phyloP scores from a whole-genome alignment of 2,113 vertebrate species.

The Myrmophylax atrothorax region DNA sequence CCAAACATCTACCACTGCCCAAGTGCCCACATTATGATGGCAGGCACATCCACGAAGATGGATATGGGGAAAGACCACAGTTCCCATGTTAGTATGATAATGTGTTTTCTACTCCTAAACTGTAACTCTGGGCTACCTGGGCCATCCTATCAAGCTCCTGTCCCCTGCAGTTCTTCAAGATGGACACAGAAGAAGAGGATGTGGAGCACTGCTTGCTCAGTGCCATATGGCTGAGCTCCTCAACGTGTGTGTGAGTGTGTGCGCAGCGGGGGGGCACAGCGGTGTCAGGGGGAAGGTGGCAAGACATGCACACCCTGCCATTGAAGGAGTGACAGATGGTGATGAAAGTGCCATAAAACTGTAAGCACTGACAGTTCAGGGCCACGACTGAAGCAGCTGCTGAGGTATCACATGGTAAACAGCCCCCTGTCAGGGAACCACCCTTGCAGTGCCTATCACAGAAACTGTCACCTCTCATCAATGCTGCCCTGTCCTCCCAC shows the following conservation, averaged over 20 bases:
- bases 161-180: neutral
- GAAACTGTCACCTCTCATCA: neutral
- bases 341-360: constrained; percentile 57
- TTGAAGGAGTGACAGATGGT: constrained; percentile 62
- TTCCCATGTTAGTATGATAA: rapidly evolving
- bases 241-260: neutral
- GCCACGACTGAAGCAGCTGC: constrained; percentile 44
- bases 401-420: constrained; percentile 15
- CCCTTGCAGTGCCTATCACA: neutral
- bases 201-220: rapidly evolving
- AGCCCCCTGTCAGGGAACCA: neutral
- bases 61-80: neutral
- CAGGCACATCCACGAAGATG: neutral
- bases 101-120: neutral
- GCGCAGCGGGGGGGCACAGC: rapidly evolving
- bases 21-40: neutral
- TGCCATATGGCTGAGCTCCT: constrained; percentile 14
- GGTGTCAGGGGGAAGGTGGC: constrained; percentile 28
- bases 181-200: neutral
- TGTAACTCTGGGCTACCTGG: neutral
- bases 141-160: neutral
- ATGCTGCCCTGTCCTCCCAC: neutral
- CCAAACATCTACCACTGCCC: neutral
- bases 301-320: neutral
- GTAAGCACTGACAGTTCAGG: constrained; percentile 1